Evolutionary conservation across 2,888 invertebrate genomes (phyloP).

Genomic region (Xanthia togata): DNA sequence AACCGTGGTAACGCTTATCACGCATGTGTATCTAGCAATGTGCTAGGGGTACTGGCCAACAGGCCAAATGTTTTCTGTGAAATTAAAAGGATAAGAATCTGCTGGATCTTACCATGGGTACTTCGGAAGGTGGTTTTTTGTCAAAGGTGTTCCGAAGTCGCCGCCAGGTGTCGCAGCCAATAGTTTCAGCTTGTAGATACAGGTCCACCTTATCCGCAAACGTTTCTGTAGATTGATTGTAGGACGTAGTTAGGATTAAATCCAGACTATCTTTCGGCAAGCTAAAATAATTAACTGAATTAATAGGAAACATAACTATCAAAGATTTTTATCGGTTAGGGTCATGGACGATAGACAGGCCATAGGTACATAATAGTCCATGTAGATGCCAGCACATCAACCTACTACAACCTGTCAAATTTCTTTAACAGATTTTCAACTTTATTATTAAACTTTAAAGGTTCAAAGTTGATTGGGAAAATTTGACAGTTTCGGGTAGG

Average conservation of each 20-base stretch:
- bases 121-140: conserved; percentile 80
- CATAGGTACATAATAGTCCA: no score
- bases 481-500: no score
- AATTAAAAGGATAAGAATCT: not conserved
- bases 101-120: conserved; percentile 84
- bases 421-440: no score
- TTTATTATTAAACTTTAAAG: no score
- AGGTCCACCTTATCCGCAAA: conserved; percentile 92
- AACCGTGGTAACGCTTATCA: not conserved
- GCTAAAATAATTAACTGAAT: conserved; percentile 69
- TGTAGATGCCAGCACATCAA: no score
- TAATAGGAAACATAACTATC: not conserved
- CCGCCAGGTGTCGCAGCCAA: conserved; percentile 92
- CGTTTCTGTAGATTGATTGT: conserved; percentile 91
- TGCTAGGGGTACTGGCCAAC: not conserved
- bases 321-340: not conserved
- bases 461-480: no score
- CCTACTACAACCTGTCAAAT: no score
- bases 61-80: not conserved
- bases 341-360: not conserved
- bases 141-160: conserved; percentile 92
- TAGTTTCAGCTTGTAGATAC: conserved; percentile 92
- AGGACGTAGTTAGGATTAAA: conserved; percentile 92
- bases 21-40: not conserved
- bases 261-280: conserved; percentile 93